These are phyloP conservation scores for Xenus cinereus DNA, from an alignment of 2,113 vertebrate genomes.

Conservation along the genomic window DNA sequence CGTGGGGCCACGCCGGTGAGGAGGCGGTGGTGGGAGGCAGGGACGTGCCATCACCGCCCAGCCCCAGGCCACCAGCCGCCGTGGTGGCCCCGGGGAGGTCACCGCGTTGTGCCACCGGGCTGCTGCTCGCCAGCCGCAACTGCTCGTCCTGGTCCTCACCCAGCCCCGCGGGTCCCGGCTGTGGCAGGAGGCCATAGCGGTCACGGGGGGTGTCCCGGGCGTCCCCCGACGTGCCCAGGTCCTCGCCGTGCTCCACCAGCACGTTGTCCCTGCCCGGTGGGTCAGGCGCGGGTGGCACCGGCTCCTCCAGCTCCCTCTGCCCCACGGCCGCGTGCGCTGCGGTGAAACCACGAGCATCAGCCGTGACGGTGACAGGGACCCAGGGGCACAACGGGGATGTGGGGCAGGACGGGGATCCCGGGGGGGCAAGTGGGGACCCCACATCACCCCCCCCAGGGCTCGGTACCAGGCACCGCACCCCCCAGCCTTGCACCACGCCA, in stretches of 20 bases:
- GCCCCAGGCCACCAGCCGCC: fast-evolving
- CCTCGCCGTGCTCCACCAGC: background rate
- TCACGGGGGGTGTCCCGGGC: background rate
- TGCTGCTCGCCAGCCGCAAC: background rate
- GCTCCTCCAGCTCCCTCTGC: background rate
- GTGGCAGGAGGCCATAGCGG: background rate
- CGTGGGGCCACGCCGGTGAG: fast-evolving
- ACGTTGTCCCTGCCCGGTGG: background rate
- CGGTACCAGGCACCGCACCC: background rate
- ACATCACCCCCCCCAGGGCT: fast-evolving
- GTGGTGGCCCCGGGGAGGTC: background rate
- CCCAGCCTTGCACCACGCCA: background rate
- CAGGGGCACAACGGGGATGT: fast-evolving
- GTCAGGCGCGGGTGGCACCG: fast-evolving
- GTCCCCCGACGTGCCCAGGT: background rate
- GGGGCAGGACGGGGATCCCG: fast-evolving
- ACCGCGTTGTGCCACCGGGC: fast-evolving
- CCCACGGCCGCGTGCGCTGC: fast-evolving
- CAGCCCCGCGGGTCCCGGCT: fast-evolving
- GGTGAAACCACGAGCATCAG: background rate
- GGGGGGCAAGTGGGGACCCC: fast-evolving
- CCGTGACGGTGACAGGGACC: fast-evolving
- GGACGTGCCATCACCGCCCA: fast-evolving
- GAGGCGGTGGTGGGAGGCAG: background rate
- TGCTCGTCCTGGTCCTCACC: constrained; percentile 1